A percentile compares a stretch with the other conserved stretches of the same genome.
These are phyloP conservation scores for Syncerus caffer DNA, from an alignment of 2,797 vertebrate genomes.

Conservation along the genomic window DNA sequence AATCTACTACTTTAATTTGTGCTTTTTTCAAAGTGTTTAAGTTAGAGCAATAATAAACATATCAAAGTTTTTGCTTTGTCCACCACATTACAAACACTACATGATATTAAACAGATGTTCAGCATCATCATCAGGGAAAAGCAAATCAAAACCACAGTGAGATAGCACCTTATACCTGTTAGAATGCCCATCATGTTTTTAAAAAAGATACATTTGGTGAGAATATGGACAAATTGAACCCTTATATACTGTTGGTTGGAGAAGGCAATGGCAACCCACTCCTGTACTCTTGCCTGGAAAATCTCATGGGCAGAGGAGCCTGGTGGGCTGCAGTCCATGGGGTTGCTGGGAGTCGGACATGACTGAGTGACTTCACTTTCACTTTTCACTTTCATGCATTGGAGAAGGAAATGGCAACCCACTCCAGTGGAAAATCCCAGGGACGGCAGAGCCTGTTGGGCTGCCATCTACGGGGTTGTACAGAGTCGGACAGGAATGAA, in stretches of 20 bases:
- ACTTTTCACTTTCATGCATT: no score
- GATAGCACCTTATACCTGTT: not conserved
- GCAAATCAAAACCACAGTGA: not conserved
- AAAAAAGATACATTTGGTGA: not conserved
- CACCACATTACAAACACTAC: not conserved
- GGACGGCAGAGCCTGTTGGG: no score
- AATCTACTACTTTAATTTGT: constrained; percentile 46
- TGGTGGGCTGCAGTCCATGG: no score
- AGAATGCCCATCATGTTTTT: not conserved
- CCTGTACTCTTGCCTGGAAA: no score
- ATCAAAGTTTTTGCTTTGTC: constrained; percentile 22
- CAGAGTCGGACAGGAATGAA: no score
- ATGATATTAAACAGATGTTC: not conserved
- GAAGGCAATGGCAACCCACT: no score
- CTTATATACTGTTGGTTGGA: not conserved
- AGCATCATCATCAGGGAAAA: not conserved
- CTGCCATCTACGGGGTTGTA: no score
- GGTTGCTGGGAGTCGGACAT: no score
- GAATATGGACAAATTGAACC: not conserved
- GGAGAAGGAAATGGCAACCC: no score
- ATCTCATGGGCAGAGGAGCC: no score
- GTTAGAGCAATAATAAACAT: constrained; percentile 34
- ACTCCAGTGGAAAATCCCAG: no score
- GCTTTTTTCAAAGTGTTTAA: constrained; percentile 31
- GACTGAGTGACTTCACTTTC: no score